Evolutionary conservation across 1,140 invertebrate species (phyloP), one percentile per base, ranked within the genome.

Genomic region (Rhagoletis zephyria): DNA sequence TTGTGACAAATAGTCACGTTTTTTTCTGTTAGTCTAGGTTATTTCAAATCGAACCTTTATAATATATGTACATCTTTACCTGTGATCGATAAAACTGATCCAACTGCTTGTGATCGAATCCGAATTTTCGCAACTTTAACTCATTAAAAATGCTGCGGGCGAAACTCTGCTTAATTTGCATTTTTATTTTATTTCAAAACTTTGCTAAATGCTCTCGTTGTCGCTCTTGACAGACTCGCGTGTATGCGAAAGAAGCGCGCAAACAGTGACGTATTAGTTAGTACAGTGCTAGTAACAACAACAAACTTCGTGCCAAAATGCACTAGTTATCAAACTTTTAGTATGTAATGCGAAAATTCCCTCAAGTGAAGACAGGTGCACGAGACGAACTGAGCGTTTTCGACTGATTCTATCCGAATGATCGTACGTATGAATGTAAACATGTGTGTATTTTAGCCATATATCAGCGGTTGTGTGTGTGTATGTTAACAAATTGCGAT

Each of bases 1-100:
- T 59, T 14, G 30, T 40, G 4, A 19, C 19, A 40, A 7, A 74
- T 16, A 74, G 42, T 45, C 67, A 74, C 12, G 4, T 51, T 59
- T 56, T 81, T 59, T 30, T 81, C 9, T 19, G 51, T 81, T 81
- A 59, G 6, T n/a, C 48, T 81, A 81, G 74, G 74, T 81, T 81
- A 81, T 14, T 45, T 12, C 9, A 64, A n/a, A 30, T 30, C 30
- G 6, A n/a, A 65, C 5, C 5, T 65, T 40, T 65, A 65, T 65
- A 19, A 19, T n/a, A 14, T 40, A n/a, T n/a, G 30, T 65, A 65
- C 16, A 65, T 65, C 42, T 81, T 81, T 85, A 92, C 91, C 91
- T 92, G 90, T 12, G 90, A 92, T 88, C 90, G 90, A 87, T 92
- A 92, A 85, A 92, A 92, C 60, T 91, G 87, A 74, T 92, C 91